A percentile compares a stretch with the other conserved stretches of the same genome.
Evolutionary conservation across 2,797 vertebrate species (phyloP).

Genomic region (Trematomus bernacchii): DNA sequence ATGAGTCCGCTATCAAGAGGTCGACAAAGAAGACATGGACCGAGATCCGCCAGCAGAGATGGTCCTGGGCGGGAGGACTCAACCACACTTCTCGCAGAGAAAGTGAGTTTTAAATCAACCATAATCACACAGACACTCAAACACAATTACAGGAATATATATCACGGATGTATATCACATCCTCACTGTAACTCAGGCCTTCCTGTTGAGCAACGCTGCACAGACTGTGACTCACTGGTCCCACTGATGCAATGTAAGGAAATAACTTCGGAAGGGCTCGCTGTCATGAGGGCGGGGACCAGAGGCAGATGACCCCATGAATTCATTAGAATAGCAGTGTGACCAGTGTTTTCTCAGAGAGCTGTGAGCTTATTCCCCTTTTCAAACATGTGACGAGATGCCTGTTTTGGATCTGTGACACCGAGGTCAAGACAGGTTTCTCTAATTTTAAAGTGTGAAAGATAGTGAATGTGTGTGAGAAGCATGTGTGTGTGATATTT

Average conservation of each 20-base stretch:
- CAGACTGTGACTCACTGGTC: slow-evolving; percentile 54
- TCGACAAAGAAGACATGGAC: slow-evolving; percentile 97
- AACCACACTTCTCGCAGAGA: slow-evolving; percentile 92
- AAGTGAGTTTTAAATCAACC: slow-evolving; percentile 77
- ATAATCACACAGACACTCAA: background rate
- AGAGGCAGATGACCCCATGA: slow-evolving; percentile 13
- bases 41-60: slow-evolving; percentile 97
- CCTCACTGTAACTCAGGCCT: slow-evolving; percentile 6
- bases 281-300: slow-evolving; percentile 39
- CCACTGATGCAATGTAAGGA: slow-evolving; percentile 63
- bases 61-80: slow-evolving; percentile 97
- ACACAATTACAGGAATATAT: background rate
- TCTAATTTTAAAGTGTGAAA: slow-evolving; percentile 37
- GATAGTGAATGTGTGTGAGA: slow-evolving; percentile 37
- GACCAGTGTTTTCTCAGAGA: slow-evolving; percentile 28
- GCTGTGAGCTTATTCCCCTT: slow-evolving; percentile 37
- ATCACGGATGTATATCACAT: background rate
- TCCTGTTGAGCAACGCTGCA: slow-evolving; percentile 18
- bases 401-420: slow-evolving; percentile 36
- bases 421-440: slow-evolving; percentile 51
- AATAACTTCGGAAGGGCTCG: slow-evolving; percentile 33
- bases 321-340: slow-evolving; percentile 50
- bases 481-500: slow-evolving; percentile 17
- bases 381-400: slow-evolving; percentile 28
- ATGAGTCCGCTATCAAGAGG: slow-evolving; percentile 94